Evolutionary conservation across 2,113 vertebrate species (phyloP).

Genomic region (Neopipo cinnamomea): DNA sequence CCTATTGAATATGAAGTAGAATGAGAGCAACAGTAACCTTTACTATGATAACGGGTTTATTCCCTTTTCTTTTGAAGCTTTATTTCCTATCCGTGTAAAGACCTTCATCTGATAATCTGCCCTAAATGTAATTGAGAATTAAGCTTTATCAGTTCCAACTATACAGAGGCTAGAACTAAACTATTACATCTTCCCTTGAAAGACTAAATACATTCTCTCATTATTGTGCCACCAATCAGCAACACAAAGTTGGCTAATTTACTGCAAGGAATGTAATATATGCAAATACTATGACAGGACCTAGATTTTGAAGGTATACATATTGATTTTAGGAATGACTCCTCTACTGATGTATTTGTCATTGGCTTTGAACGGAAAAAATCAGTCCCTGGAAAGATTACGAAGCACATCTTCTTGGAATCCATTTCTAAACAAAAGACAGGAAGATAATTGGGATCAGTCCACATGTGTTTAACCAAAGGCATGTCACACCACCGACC

Average conservation of each 20-base stretch:
- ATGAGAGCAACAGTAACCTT: slow-evolving; percentile 68
- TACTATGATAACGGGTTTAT: slow-evolving; percentile 22
- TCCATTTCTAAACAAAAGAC: background rate
- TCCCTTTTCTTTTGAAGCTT: slow-evolving; percentile 48
- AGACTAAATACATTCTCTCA: background rate
- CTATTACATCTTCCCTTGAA: slow-evolving; percentile 31
- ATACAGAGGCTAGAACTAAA: slow-evolving; percentile 2
- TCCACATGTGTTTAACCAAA: background rate
- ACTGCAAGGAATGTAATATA: background rate
- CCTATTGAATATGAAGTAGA: slow-evolving; percentile 73
- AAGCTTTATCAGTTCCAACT: slow-evolving; percentile 10
- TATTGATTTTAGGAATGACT: background rate
- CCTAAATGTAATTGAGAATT: slow-evolving; percentile 47
- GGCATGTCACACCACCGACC: background rate
- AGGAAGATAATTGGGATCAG: background rate
- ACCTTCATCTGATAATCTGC: slow-evolving; percentile 32
- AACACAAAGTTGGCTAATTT: background rate
- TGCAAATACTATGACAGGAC: background rate
- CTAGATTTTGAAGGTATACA: slow-evolving; percentile 15
- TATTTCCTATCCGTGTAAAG: slow-evolving; percentile 50
- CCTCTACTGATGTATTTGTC: background rate
- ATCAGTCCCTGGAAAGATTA: background rate
- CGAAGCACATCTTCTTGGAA: background rate
- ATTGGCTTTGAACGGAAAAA: background rate
- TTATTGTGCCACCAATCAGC: background rate